A percentile compares a stretch with the other conserved stretches of the same genome.
Conservation (phyloP, 2,113 vertebrate species). For the Labeo rohita region DNA sequence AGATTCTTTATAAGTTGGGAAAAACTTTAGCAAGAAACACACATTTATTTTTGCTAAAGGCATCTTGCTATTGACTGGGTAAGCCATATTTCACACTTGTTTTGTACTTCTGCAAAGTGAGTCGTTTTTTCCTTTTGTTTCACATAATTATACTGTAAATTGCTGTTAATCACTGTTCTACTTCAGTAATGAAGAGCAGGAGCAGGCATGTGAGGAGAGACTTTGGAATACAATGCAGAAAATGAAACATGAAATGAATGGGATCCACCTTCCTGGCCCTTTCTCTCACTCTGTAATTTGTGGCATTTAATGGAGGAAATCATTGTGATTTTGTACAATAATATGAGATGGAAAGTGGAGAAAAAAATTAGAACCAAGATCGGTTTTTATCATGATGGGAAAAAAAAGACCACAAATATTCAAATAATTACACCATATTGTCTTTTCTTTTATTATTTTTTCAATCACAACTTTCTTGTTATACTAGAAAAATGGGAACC, state of each 20-base stretch:
- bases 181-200: slow-evolving; percentile 50
- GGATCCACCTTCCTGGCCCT: slow-evolving; percentile 48
- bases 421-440: slow-evolving; percentile 47
- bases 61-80: not conserved
- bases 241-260: slow-evolving; percentile 61
- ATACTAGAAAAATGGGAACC: not conserved
- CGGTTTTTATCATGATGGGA: slow-evolving; percentile 17
- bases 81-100: slow-evolving; percentile 9
- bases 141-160: slow-evolving; percentile 60
- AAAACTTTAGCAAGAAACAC: not conserved
- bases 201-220: slow-evolving; percentile 37
- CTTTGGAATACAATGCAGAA: slow-evolving; percentile 58
- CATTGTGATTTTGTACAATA: slow-evolving; percentile 52
- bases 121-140: slow-evolving; percentile 49
- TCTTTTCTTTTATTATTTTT: not conserved
- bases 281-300: slow-evolving; percentile 56
- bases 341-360: slow-evolving; percentile 43
- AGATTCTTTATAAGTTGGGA: not conserved
- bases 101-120: slow-evolving; percentile 27
- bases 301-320: slow-evolving; percentile 51
- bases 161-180: slow-evolving; percentile 60
- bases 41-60: not conserved
- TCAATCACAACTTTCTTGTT: slow-evolving; percentile 29
- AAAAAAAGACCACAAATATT: slow-evolving; percentile 16
- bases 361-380: slow-evolving; percentile 30